Percentiles rank a stretch among this genome's conserved stretches.
phyloP scores from a whole-genome alignment of 2,888 invertebrate genomes.

The Nasonia oneida region DNA sequence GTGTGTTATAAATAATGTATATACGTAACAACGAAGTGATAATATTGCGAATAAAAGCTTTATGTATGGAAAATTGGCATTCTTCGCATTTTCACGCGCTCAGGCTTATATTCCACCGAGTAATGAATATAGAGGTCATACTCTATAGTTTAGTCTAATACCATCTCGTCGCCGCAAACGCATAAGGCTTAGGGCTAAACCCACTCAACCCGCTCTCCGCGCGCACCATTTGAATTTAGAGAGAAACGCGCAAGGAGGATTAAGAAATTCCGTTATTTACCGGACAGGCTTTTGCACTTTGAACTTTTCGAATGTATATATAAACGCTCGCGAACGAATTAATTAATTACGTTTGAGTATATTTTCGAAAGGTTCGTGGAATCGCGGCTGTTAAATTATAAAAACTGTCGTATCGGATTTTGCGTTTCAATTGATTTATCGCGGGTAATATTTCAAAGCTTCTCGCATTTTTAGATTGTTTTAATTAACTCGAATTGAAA shows the following conservation, averaged over 20 bases:
- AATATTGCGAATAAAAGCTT: too few relatives aligned
- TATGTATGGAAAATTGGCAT: too few relatives aligned
- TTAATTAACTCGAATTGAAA: too few relatives aligned
- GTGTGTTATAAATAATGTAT: too few relatives aligned
- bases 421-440: too few relatives aligned
- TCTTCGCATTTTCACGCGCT: slow-evolving; percentile 4
- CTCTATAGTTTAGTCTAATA: slow-evolving; percentile 45
- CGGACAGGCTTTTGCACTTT: background rate
- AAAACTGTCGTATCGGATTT: too few relatives aligned
- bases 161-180: slow-evolving; percentile 24
- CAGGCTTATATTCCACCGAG: background rate
- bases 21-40: too few relatives aligned
- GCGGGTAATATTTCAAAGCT: too few relatives aligned
- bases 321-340: background rate
- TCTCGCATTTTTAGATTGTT: too few relatives aligned
- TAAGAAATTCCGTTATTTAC: slow-evolving; percentile 53
- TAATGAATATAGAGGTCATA: slow-evolving; percentile 50
- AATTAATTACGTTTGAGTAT: background rate
- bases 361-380: too few relatives aligned
- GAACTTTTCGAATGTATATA: slow-evolving; percentile 10
- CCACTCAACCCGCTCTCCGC: slow-evolving; percentile 25
- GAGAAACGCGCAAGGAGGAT: slow-evolving; percentile 37
- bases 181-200: slow-evolving; percentile 39
- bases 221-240: slow-evolving; percentile 52
- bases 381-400: too few relatives aligned